Evolutionary conservation across 2,888 invertebrate species (phyloP).

Genomic region (Eupithecia tripunctaria): DNA sequence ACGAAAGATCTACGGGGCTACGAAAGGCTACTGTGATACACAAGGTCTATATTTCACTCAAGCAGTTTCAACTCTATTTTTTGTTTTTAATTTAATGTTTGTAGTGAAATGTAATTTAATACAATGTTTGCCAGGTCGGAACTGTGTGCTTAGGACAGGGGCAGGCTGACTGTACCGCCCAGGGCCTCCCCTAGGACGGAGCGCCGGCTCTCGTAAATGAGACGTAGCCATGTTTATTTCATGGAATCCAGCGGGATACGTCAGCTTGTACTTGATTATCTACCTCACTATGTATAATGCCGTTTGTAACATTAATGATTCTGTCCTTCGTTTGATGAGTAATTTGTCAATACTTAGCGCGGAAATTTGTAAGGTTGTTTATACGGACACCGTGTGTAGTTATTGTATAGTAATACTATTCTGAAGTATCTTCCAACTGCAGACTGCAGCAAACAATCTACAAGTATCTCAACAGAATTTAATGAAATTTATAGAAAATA

Average conservation of each 20-base stretch:
- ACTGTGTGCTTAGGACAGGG: neutral
- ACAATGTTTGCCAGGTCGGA: neutral
- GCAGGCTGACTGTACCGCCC: constrained; percentile 7
- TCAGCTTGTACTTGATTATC: neutral
- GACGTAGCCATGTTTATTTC: constrained; percentile 15
- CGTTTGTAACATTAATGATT: neutral
- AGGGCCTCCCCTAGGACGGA: constrained; percentile 14
- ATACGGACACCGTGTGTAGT: no score
- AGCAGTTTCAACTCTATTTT: neutral
- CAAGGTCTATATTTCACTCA: neutral
- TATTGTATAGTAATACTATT: no score
- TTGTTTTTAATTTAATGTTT: neutral
- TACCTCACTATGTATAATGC: neutral
- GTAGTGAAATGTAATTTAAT: neutral
- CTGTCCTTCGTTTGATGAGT: neutral
- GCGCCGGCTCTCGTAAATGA: constrained; percentile 17
- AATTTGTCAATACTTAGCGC: neutral
- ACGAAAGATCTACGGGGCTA: neutral
- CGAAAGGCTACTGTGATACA: no score
- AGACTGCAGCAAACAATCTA: no score
- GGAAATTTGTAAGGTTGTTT: no score
- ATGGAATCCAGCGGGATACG: neutral
- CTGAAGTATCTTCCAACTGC: no score
- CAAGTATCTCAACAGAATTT: no score
- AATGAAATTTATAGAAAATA: neutral